phyloP scores from a whole-genome alignment of 2,797 vertebrate species.

The Fistularia tabacaria region DNA sequence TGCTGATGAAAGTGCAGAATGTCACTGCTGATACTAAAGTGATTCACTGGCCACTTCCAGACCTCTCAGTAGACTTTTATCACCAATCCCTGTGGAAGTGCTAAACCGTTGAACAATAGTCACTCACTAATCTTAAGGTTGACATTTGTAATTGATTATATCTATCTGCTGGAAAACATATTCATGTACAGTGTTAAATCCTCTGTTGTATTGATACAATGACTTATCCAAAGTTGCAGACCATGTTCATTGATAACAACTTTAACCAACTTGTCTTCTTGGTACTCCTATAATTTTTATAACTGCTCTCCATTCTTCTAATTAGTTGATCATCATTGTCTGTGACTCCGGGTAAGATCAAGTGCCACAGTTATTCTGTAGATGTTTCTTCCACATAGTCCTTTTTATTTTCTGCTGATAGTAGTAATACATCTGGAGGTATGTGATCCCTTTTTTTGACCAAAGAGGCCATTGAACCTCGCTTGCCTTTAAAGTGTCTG shows the following conservation, averaged over 20 bases:
- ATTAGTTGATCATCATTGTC: constrained; percentile 49
- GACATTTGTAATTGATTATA: constrained; percentile 33
- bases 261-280: constrained; percentile 13
- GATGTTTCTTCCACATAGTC: constrained; percentile 17
- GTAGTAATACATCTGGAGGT: constrained; percentile 21
- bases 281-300: constrained; percentile 14
- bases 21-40: constrained; percentile 20
- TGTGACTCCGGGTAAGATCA: constrained; percentile 41
- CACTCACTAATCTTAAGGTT: constrained; percentile 35
- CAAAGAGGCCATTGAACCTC: constrained; percentile 40
- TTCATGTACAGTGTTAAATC: constrained; percentile 51
- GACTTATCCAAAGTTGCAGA: constrained; percentile 15
- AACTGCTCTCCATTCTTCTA: constrained; percentile 4
- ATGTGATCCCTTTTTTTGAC: constrained; percentile 27
- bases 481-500: constrained; percentile 62
- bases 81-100: neutral
- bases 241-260: constrained; percentile 9
- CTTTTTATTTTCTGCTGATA: constrained; percentile 24
- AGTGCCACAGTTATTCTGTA: constrained; percentile 15
- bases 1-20: constrained; percentile 15
- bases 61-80: neutral
- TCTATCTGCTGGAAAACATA: constrained; percentile 14
- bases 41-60: neutral
- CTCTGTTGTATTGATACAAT: constrained; percentile 23
- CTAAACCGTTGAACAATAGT: constrained; percentile 4